Evolutionary conservation across 2,113 vertebrate genomes (phyloP), one percentile per base, ranked within the genome.

Genomic region (Anoura caudifer): DNA sequence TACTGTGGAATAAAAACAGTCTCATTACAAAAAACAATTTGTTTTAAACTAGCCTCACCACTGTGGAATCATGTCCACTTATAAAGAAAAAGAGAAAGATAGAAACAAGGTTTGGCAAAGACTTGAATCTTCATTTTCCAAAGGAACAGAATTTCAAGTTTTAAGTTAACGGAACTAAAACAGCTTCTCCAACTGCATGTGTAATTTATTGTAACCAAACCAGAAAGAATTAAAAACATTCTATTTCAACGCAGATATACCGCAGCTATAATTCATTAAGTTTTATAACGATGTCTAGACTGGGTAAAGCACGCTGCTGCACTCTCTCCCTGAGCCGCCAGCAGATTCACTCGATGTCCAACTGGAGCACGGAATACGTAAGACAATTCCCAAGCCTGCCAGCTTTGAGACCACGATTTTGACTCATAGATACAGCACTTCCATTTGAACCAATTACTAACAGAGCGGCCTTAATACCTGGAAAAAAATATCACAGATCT

Each of bases 1-100:
- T 16, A 97, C 56, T 72, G 1, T 81, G 33, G 41, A 89, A 97
- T 87, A 93, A 91, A 85, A 33, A 95, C 79, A 95, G 94, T 50
- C n/a, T 86, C 84, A 83, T 56, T 75, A 83, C 31, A 20, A 52
- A 90, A 89, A 91, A 94, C 43, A 91, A 43, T 52, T 19, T 67
- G 54, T 52, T 96, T 91, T 81, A 77, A 96, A 93, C 85, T 91
- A 94, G 22, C 61, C 22, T 89, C 19, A 54, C n/a, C 79, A 90
- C 6, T 61, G 82, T 11, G 31, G 41, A 97, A 96, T 76, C 77
- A 76, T 13, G 79, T 90, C 56, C 90, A 87, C 80, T 82, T 63
- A 87, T 17, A 69, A 70, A 65, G 31, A 73, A 50, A 87, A 76
- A 91, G 92, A 28, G 4, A 72, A 76, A 73, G 22, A 73, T 43